Conservation (phyloP, 2,113 vertebrate species). For the Pardalotus punctatus region DNA sequence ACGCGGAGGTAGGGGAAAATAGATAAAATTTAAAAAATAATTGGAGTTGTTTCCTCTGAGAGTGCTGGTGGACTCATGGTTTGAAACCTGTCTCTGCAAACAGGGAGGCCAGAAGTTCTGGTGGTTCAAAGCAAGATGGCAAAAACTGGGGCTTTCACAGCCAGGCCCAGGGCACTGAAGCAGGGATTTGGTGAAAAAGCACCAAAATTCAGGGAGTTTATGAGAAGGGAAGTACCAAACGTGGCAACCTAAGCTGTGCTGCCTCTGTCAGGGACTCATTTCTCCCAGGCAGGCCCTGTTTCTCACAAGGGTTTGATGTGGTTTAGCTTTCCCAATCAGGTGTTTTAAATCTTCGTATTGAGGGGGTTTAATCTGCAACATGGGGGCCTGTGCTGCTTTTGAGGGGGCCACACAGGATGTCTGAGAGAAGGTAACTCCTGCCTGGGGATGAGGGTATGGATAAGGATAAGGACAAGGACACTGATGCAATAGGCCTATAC, state of each 20-base stretch:
- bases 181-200: neutral
- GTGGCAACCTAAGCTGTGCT: neutral
- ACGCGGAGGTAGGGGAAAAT: fast-evolving
- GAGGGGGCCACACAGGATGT: neutral
- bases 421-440: neutral
- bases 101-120: neutral
- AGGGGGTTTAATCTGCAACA: neutral
- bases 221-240: neutral
- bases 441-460: neutral
- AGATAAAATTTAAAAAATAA: neutral
- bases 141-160: neutral
- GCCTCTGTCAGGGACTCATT: neutral
- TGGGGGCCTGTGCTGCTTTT: neutral
- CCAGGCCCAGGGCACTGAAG: fast-evolving
- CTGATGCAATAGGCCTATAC: neutral
- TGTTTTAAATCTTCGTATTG: neutral
- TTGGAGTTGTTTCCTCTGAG: neutral
- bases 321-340: neutral
- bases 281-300: neutral
- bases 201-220: neutral
- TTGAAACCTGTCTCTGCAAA: neutral
- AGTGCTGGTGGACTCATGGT: neutral
- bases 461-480: neutral
- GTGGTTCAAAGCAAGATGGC: neutral
- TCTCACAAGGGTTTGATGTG: neutral